Evolutionary conservation across 2,888 invertebrate species (phyloP).

Genomic region (Melieria picta): DNA sequence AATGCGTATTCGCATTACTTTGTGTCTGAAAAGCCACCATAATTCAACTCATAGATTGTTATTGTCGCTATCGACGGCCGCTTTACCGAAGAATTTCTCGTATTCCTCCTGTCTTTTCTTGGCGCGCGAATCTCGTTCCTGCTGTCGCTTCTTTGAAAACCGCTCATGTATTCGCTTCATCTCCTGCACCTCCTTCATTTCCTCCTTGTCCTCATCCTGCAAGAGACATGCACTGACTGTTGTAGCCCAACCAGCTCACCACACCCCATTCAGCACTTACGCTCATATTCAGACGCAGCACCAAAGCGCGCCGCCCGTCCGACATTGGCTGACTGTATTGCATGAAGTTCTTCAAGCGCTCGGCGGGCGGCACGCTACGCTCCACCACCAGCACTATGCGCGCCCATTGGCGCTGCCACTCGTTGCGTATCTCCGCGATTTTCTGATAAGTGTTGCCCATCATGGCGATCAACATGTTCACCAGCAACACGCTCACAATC

Average conservation of each 20-base stretch:
- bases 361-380: conserved; percentile 91
- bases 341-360: conserved; percentile 84
- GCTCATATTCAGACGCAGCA: conserved; percentile 87
- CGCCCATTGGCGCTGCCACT: conserved; percentile 99
- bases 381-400: conserved; percentile 97
- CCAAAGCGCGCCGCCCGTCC: conserved; percentile 84
- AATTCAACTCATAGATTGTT: conserved; percentile 31
- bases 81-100: conserved; percentile 58
- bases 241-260: background rate
- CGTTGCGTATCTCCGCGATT: conserved; percentile 95
- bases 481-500: conserved; percentile 91
- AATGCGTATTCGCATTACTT: background rate
- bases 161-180: conserved; percentile 88
- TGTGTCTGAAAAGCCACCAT: background rate
- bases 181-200: conserved; percentile 92
- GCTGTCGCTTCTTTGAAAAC: conserved; percentile 76
- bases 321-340: conserved; percentile 96
- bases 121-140: conserved; percentile 60
- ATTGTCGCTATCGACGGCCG: conserved; percentile 38
- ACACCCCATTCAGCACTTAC: conserved; percentile 67
- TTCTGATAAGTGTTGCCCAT: conserved; percentile 99
- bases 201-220: conserved; percentile 91
- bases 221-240: conserved; percentile 41
- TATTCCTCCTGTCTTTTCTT: conserved; percentile 55
- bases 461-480: conserved; percentile 99